Percentiles rank a stretch among this genome's conserved stretches.
Evolutionary conservation across 2,888 invertebrate genomes (phyloP).

Genomic region (Cyclophora punctaria): DNA sequence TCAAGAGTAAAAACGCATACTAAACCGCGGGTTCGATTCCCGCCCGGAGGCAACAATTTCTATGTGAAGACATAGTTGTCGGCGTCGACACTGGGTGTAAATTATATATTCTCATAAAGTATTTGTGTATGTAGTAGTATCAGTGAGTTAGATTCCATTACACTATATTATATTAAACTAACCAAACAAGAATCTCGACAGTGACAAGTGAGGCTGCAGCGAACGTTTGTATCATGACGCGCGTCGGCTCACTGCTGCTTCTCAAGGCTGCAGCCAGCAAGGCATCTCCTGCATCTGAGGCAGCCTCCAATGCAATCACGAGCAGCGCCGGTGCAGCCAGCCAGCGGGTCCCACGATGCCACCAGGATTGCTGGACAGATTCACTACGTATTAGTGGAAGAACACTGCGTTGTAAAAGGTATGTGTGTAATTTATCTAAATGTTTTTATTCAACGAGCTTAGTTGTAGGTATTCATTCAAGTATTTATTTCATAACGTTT

Average conservation of each 20-base stretch:
- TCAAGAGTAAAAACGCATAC: no score
- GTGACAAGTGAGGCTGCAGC: conserved; percentile 54
- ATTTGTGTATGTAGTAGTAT: no score
- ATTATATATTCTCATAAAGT: no score
- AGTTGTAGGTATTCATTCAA: no score
- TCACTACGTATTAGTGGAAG: no score
- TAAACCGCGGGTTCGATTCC: no score
- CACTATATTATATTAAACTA: conserved; percentile 1
- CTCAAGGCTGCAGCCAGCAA: conserved; percentile 50
- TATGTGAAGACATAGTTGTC: no score
- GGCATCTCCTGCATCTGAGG: conserved; percentile 60
- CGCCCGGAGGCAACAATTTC: no score
- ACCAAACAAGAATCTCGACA: conserved; percentile 63
- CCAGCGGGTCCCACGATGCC: conserved; percentile 63
- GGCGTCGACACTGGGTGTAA: no score
- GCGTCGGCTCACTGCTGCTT: conserved; percentile 39
- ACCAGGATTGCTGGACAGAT: conserved; percentile 52
- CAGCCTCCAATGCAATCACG: conserved; percentile 54
- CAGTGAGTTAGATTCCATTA: no score
- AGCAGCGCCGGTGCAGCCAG: conserved; percentile 59
- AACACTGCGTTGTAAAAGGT: background rate
- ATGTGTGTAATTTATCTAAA: background rate
- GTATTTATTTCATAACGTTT: no score
- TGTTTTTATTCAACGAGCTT: no score
- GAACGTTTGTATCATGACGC: conserved; percentile 34